These are phyloP conservation scores for Psilopogon haemacephalus DNA, from an alignment of 2,113 vertebrate genomes.

Conservation along the genomic window DNA sequence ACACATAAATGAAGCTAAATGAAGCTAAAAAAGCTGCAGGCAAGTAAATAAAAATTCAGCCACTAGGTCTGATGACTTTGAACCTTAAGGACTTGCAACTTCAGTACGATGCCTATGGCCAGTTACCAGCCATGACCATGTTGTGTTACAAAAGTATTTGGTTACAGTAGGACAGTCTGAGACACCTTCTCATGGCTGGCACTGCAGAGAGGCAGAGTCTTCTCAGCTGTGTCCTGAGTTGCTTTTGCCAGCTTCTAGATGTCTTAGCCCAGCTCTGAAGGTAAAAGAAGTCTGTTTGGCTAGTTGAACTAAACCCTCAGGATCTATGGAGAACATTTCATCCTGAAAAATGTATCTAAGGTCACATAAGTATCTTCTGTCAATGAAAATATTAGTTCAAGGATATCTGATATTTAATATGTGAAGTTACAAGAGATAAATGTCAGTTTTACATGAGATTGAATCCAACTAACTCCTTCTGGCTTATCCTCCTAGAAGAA, in stretches of 20 bases:
- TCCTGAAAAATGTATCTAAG: background rate
- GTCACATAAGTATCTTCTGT: background rate
- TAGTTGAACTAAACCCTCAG: background rate
- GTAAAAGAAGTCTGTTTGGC: background rate
- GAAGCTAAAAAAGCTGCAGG: background rate
- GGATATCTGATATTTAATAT: background rate
- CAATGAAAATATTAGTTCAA: background rate
- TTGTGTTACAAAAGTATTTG: background rate
- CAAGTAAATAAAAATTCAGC: background rate
- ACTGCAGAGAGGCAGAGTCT: background rate
- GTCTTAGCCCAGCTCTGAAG: background rate
- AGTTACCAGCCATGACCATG: background rate
- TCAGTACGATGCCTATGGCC: rapidly evolving
- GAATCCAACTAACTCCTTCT: background rate
- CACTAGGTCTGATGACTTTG: background rate
- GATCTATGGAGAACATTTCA: background rate
- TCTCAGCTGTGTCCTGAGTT: background rate
- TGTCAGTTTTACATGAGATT: background rate
- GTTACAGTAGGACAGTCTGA: background rate
- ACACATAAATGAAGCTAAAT: background rate
- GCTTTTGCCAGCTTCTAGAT: background rate
- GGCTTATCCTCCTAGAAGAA: background rate
- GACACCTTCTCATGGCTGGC: background rate
- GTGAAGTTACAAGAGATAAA: background rate
- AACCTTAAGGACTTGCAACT: background rate